phyloP scores from a whole-genome alignment of 2,797 vertebrate genomes.

The Oryzias dopingdopingensis region DNA sequence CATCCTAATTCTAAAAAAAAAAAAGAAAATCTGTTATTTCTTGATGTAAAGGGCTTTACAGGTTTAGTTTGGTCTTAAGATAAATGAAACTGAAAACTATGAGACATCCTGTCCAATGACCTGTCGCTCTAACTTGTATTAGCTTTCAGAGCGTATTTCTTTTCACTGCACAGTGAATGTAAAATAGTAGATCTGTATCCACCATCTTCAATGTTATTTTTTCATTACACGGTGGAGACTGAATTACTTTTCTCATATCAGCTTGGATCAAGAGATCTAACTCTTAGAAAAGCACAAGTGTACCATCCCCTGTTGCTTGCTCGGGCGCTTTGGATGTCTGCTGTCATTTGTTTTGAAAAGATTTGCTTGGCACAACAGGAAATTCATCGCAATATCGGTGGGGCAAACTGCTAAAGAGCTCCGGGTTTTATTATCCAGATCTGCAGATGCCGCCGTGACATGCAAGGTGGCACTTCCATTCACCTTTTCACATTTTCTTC shows the following conservation, averaged over 20 bases:
- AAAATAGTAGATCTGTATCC: conserved; percentile 45
- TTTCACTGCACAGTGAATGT: conserved; percentile 39
- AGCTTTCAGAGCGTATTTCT: conserved; percentile 40
- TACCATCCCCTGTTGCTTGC: conserved; percentile 33
- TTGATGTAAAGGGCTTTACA: conserved; percentile 16
- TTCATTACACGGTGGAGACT: conserved; percentile 36
- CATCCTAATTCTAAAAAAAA: too few species aligned
- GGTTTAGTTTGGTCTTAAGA: conserved; percentile 8
- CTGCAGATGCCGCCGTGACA: neutral
- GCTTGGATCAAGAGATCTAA: conserved; percentile 40
- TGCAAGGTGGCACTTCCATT: conserved; percentile 15
- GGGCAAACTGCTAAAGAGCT: conserved; percentile 8
- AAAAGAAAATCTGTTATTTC: too few species aligned
- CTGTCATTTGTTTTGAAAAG: conserved; percentile 42
- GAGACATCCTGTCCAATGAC: conserved; percentile 29
- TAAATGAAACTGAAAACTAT: conserved; percentile 4
- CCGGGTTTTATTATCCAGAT: conserved; percentile 21
- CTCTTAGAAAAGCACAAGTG: conserved; percentile 28
- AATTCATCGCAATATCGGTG: conserved; percentile 33
- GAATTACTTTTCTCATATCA: conserved; percentile 46
- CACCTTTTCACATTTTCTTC: conserved; percentile 9
- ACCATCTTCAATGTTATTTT: conserved; percentile 40
- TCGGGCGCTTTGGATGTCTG: conserved; percentile 28
- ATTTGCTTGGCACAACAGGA: conserved; percentile 12
- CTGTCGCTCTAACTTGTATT: conserved; percentile 20